Evolutionary conservation across 1,140 invertebrate genomes (phyloP).

Genomic region (Nasonia giraulti): DNA sequence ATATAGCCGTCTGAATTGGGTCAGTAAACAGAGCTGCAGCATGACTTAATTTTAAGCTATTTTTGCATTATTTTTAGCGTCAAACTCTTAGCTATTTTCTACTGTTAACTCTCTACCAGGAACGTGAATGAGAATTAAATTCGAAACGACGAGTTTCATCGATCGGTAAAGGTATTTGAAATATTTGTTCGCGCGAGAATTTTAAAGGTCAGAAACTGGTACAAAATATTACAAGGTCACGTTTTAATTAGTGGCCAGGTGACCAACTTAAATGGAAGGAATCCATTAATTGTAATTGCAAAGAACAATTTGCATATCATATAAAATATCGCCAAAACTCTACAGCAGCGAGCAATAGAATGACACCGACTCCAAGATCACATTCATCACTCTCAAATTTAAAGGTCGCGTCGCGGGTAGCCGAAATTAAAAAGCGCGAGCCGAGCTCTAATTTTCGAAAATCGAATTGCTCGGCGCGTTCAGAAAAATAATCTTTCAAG

Average conservation of each 20-base stretch:
- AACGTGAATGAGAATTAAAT: too few species aligned
- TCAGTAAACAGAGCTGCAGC: too few species aligned
- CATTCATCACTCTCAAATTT: not conserved
- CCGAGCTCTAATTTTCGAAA: not conserved
- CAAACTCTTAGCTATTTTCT: too few species aligned
- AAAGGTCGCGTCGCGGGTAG: not conserved
- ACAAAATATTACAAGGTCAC: constrained; percentile 32
- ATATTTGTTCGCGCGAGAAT: not conserved
- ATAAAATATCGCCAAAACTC: not conserved
- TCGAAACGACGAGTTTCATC: too few species aligned
- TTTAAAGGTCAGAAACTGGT: constrained; percentile 22
- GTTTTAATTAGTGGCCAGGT: not conserved
- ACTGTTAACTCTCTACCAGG: too few species aligned
- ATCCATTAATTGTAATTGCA: not conserved
- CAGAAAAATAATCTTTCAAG: not conserved
- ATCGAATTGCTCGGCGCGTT: not conserved
- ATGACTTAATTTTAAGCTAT: too few species aligned
- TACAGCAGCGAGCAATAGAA: not conserved
- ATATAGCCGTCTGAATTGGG: too few species aligned
- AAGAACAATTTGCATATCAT: not conserved
- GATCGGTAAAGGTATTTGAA: not conserved
- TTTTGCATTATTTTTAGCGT: too few species aligned
- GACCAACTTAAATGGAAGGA: not conserved
- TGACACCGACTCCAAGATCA: not conserved
- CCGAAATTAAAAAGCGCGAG: not conserved